Conservation (phyloP, 1,140 invertebrate species). For the Dreissena polymorpha region DNA sequence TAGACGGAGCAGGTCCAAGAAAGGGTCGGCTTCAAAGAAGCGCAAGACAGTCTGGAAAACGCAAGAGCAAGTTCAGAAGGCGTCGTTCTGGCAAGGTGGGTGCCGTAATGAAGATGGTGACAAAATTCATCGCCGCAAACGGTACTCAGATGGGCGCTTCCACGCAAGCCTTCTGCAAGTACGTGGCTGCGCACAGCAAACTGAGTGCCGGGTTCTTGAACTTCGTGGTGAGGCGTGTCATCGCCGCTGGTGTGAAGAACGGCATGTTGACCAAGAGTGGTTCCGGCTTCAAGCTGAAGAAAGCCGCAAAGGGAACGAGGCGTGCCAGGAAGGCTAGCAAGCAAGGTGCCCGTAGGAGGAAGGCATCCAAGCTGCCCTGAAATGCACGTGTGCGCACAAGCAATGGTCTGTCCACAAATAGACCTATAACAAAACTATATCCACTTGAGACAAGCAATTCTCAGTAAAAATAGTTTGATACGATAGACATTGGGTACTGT, state of each 20-base stretch:
- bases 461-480: too few species aligned
- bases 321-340: neutral
- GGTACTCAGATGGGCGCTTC: slow-evolving; percentile 28
- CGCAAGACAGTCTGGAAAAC: slow-evolving; percentile 24
- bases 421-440: too few species aligned
- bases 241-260: slow-evolving; percentile 14
- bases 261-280: slow-evolving; percentile 12
- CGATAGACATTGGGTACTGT: too few species aligned
- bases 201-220: slow-evolving; percentile 21
- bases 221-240: slow-evolving; percentile 24
- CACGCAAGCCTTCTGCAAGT: slow-evolving; percentile 36
- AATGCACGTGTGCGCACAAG: too few species aligned
- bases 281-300: slow-evolving; percentile 10
- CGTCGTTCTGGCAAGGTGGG: slow-evolving; percentile 3
- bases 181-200: slow-evolving; percentile 25
- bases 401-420: too few species aligned
- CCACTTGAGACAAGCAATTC: too few species aligned
- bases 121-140: neutral
- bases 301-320: neutral
- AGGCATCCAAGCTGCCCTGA: neutral
- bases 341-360: neutral
- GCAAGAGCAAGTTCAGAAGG: slow-evolving; percentile 16
- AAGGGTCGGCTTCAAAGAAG: slow-evolving; percentile 34
- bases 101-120: slow-evolving; percentile 1
- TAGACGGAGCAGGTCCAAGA: slow-evolving; percentile 25